Base-by-base conservation (phyloP, 2,888 invertebrate species). In the Ganaspis brasiliensis region DNA sequence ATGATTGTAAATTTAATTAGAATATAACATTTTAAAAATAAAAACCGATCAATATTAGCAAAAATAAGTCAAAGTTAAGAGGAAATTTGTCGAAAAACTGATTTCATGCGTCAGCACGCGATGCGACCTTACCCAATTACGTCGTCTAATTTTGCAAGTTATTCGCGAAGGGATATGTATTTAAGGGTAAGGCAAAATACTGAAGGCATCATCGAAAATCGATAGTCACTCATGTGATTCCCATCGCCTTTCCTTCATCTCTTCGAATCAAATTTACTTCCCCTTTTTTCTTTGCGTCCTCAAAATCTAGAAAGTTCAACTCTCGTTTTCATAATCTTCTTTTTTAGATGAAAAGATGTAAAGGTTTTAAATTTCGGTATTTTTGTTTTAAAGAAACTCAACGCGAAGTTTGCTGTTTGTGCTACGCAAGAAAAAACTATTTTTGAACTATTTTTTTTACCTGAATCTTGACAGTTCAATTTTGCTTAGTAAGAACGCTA, bases 31-130 rank as follows among this genome's bases (percentile, higher is more conserved):
- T 31, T 2, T 4, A 6, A 31, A 31, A 6, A 31, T 31, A 2
- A 31, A 31, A 31, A 31, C 31, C 31, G 31, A 31, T 31, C 31
- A 31, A 31, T 31, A 31, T 31, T 31, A 31, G 6, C 21, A 8
- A 3, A 56, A 56, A 21, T 8, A 14, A 24, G 6, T 9, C n/a
- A 8, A 26, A 16, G 26, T 31, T 31, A 4, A 31, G 24, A 26
- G 26, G 26, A 76, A 80, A 78, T 80, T 70, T 76, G 79, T 71
- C 81, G 80, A 83, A 83, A 84, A 84, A 84, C 80, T 83, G 82
- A 85, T 86, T 86, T 85, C 83, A 85, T 83, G 84, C 86, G 83
- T 84, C 82, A 83, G 82, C 84, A 82, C 84, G 81, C 80, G 81
- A 81, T 67, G 70, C 76, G 79, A 79, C 79, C 78, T 81, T 79